Percentiles rank a stretch among this genome's conserved stretches.
phyloP scores from a whole-genome alignment of 1,140 invertebrate species.

The Macrobrachium rosenbergii region DNA sequence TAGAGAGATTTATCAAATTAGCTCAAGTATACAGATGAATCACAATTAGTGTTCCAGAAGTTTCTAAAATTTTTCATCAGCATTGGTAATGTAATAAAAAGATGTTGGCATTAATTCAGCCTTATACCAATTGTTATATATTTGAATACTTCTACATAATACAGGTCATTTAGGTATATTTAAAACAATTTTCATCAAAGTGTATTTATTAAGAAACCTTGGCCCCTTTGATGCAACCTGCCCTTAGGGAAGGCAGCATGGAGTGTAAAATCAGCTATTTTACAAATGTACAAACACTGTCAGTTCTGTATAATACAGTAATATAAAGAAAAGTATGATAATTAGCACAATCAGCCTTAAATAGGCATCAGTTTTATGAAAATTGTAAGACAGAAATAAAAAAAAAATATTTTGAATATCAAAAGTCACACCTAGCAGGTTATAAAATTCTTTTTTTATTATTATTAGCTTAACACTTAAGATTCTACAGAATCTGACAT shows the following conservation, averaged over 20 bases:
- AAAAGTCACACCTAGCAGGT: no score
- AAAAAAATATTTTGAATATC: background rate
- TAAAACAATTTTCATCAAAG: no score
- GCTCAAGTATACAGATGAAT: no score
- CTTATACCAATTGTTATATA: no score
- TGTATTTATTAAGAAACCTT: conserved; percentile 54
- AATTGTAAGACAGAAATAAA: background rate
- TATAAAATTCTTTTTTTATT: background rate
- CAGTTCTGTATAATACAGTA: conserved; percentile 10
- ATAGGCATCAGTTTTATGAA: background rate
- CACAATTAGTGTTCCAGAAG: no score
- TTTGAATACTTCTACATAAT: no score
- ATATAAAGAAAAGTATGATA: background rate
- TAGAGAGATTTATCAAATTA: no score
- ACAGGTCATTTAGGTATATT: no score
- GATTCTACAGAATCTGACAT: background rate
- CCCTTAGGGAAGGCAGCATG: conserved; percentile 14
- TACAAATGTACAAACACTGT: conserved; percentile 56
- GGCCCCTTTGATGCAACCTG: conserved; percentile 39
- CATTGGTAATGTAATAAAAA: no score
- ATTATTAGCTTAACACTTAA: background rate
- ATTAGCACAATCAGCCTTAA: no score
- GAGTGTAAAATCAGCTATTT: conserved; percentile 42
- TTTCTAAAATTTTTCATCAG: no score
- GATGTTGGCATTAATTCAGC: no score